Base-by-base conservation (phyloP, 2,113 vertebrate genomes). In the Perccottus glenii region DNA sequence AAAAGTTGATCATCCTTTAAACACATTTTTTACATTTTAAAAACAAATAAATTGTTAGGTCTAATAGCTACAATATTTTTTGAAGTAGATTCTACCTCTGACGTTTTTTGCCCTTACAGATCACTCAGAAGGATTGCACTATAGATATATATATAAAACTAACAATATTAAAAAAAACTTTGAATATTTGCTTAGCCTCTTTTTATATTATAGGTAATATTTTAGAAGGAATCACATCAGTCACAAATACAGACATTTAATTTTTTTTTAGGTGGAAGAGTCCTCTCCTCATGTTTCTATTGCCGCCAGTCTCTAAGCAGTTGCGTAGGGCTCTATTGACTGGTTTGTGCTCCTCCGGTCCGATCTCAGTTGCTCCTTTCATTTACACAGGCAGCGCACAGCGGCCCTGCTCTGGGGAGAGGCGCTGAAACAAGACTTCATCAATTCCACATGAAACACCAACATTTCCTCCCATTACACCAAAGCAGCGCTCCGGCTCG, bases 391-490 rank as follows among this genome's bases (percentile, higher is more conserved):
- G 78, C 75, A 67, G 78, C 71, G 72, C 83, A 63, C 82, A 66
- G 75, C 69, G 70, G 84, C 80, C 66, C 70, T 60, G 91, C 94
- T 95, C 92, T 48, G 89, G 93, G 94, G 94, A 95, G 94, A 94
- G 91, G 90, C 85, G 85, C 81, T 83, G 91, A 92, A 94, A 94
- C 93, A 94, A 94, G 93, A 91, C 94, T 96, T 95, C 94, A 94
- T 94, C 94, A 93, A 94, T 94, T 95, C 93, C 93, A 94, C 91
- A 93, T 95, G 94, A 94, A 96, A 95, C 93, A 92, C 85, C 92
- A 95, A 93, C 93, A 95, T 94, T 94, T 95, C 94, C 89, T 89
- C 88, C 86, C 86, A 89, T 91, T 89, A 95, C 94, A 92, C 94
- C 93, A 93, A 92, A 95, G 89, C 77, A 84, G 74, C 67, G 77